Conservation (phyloP, 2,113 vertebrate genomes). For the Ptyas mucosa region DNA sequence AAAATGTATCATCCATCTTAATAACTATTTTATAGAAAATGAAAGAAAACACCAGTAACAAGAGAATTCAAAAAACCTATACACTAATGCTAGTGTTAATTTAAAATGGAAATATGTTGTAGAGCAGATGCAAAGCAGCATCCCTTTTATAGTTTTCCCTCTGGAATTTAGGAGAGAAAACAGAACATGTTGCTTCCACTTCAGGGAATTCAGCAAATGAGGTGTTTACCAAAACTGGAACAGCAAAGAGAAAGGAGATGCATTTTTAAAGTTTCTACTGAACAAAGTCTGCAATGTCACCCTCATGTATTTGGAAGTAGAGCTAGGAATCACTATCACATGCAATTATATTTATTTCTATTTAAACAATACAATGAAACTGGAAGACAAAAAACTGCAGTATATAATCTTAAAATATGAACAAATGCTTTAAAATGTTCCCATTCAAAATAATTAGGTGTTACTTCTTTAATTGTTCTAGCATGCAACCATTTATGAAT, state of each 20-base stretch:
- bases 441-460: neutral
- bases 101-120: slow-evolving; percentile 6
- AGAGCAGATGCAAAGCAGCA: slow-evolving; percentile 6
- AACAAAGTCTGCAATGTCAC: neutral
- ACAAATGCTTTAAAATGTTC: neutral
- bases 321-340: neutral
- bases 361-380: fast-evolving
- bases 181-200: neutral
- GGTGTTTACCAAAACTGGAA: slow-evolving; percentile 17
- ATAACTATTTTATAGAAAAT: neutral
- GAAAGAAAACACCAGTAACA: neutral
- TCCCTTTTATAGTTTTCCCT: neutral
- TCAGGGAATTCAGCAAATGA: neutral
- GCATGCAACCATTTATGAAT: neutral
- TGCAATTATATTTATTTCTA: neutral
- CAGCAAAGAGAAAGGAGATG: neutral
- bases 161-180: neutral
- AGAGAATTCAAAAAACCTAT: neutral
- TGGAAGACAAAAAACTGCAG: slow-evolving; percentile 4
- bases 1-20: neutral
- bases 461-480: neutral
- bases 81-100: neutral
- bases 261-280: neutral
- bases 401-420: neutral
- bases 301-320: neutral